Evolutionary conservation across 2,113 vertebrate genomes (phyloP).

Genomic region (Hippocampus comes): DNA sequence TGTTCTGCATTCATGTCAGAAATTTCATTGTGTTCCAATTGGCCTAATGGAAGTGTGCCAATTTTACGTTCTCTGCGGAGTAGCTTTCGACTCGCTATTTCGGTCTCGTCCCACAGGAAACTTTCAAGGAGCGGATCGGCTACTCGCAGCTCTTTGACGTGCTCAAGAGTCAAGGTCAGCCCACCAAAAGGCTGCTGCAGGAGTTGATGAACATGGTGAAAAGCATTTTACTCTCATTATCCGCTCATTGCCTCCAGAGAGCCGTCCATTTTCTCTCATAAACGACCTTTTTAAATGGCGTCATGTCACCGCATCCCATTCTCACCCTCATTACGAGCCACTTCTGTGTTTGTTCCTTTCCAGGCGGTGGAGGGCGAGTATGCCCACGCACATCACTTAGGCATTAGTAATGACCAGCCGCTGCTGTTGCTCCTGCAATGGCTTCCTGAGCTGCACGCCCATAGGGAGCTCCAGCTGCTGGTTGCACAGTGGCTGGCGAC

Average conservation of each 20-base stretch:
- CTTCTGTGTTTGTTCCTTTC: neutral
- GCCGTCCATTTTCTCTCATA: slow-evolving; percentile 13
- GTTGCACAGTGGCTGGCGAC: slow-evolving; percentile 80
- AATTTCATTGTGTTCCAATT: slow-evolving; percentile 28
- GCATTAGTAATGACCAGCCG: slow-evolving; percentile 88
- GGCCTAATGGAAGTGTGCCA: slow-evolving; percentile 47
- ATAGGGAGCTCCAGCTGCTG: slow-evolving; percentile 81
- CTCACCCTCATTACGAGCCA: slow-evolving; percentile 3
- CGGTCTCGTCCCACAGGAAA: slow-evolving; percentile 78
- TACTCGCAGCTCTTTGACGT: slow-evolving; percentile 90
- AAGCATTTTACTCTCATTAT: slow-evolving; percentile 23
- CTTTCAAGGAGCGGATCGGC: slow-evolving; percentile 95
- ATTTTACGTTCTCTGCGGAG: slow-evolving; percentile 29
- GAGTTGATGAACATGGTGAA: slow-evolving; percentile 96
- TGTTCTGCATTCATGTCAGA: slow-evolving; percentile 19
- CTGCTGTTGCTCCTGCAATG: slow-evolving; percentile 86
- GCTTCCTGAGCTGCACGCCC: slow-evolving; percentile 77
- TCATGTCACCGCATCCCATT: neutral
- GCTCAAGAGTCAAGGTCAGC: slow-evolving; percentile 87
- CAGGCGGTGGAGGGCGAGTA: slow-evolving; percentile 90
- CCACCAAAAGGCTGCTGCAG: slow-evolving; percentile 86
- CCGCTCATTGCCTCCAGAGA: slow-evolving; percentile 4
- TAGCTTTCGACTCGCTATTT: slow-evolving; percentile 50
- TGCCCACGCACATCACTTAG: slow-evolving; percentile 61
- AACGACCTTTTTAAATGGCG: slow-evolving; percentile 18